Percentiles rank a stretch among this genome's conserved stretches.
Conservation (phyloP, 2,888 invertebrate genomes). For the Chironomus riparius region DNA sequence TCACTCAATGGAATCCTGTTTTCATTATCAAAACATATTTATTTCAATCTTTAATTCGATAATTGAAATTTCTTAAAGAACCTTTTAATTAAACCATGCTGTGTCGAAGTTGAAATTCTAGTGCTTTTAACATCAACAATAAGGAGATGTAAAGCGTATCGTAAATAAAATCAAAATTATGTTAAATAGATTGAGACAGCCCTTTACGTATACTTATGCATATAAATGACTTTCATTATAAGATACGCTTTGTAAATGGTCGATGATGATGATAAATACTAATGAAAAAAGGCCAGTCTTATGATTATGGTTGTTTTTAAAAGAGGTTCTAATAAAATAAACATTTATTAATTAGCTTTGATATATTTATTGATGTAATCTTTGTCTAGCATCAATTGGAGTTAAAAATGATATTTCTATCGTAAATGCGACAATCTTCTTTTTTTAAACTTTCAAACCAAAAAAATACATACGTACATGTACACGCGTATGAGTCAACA, state of each 20-base stretch:
- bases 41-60: background rate
- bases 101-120: background rate
- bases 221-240: background rate
- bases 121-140: background rate
- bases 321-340: conserved; percentile 7
- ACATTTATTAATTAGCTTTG: conserved; percentile 24
- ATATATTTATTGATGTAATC: conserved; percentile 25
- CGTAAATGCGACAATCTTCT: background rate
- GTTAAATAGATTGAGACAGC: conserved; percentile 12
- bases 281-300: too few species aligned
- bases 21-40: background rate
- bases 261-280: background rate
- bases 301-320: background rate
- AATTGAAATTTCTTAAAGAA: background rate
- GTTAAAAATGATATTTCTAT: background rate
- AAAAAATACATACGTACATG: too few species aligned
- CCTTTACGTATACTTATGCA: background rate
- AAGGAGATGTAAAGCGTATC: background rate
- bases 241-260: background rate
- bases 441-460: background rate
- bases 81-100: background rate
- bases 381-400: background rate
- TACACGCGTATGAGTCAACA: background rate
- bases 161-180: conserved; percentile 13
- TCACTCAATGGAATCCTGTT: background rate